Evolutionary conservation across 2,113 vertebrate genomes (phyloP), one percentile per base, ranked within the genome.

Genomic region (Myotis yumanensis): DNA sequence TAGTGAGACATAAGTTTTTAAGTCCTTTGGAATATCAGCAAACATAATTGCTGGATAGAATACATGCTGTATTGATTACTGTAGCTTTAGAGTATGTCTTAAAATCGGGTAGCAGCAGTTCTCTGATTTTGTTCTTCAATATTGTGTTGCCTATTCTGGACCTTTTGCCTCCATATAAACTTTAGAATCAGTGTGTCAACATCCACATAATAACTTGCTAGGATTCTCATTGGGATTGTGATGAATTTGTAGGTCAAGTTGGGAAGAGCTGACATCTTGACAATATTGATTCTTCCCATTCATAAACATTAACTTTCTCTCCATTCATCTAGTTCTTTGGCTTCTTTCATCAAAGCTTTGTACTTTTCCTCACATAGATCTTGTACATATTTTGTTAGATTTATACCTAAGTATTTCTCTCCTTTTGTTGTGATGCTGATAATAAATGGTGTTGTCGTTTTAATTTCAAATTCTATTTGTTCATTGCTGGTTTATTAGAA

Each of bases 21-120:
- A 25, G 57, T 59, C 22, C 22, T 59, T 59, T 59, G 23, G 57
- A 59, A 23, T 25, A 59, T 59, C 57, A 59, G 57, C 9, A 10
- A 59, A 59, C 22, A 4, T 59, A 59, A 59, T 59, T 25, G 22
- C 22, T 59, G 57, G 57, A 23, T 59, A 59, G 57, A 59, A 30
- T 12, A 9, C n/a, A 2, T 1, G 3, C 66, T 4, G 7, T 14
- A 35, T 11, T 2, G 11, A 12, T 23, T 16, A 3, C 89, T 4
- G 3, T 1, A 20, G 57, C 79, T 73, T 23, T 6, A 22, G 1
- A n/a, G 48, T 2, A 1, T 11, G 66, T 37, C 11, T 30, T 66
- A 14, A 3, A n/a, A n/a, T 20, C 0, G 0, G 7, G 22, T 46
- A 20, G 54, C 7, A 8, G 22, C 68, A 28, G 43, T 80, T 35